Evolutionary conservation across 2,113 vertebrate genomes (phyloP).

Genomic region (Nothocercus julius): DNA sequence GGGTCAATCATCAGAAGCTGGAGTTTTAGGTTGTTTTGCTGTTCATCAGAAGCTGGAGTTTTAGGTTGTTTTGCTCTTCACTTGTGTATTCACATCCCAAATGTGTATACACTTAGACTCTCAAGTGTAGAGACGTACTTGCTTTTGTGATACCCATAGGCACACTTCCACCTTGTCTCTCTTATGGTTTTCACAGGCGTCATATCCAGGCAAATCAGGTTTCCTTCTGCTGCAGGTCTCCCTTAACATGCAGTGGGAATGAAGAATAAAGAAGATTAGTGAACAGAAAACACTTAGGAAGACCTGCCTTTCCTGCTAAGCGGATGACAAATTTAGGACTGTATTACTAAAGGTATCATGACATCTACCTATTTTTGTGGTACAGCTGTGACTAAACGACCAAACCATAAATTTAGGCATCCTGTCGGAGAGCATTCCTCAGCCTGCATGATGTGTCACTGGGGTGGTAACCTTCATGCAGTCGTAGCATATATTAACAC

Average conservation of each 20-base stretch:
- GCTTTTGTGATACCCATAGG: not conserved
- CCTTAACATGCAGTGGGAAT: not conserved
- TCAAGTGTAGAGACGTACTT: not conserved
- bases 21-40: not conserved
- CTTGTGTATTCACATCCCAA: not conserved
- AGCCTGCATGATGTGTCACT: not conserved
- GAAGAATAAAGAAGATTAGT: not conserved
- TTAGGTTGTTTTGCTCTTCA: rapidly evolving
- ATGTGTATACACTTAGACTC: not conserved
- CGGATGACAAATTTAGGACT: not conserved
- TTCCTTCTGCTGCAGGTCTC: not conserved
- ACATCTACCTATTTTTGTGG: not conserved
- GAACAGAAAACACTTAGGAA: not conserved
- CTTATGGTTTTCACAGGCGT: rapidly evolving
- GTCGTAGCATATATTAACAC: not conserved
- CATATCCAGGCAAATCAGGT: not conserved
- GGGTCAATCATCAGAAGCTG: not conserved
- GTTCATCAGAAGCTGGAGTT: not conserved
- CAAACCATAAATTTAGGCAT: not conserved
- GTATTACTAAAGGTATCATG: not conserved
- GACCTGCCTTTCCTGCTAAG: not conserved
- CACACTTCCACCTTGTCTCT: not conserved
- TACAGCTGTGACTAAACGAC: not conserved
- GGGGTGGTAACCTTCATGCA: rapidly evolving
- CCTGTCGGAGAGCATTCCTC: not conserved